phyloP scores from a whole-genome alignment of 2,888 invertebrate species.

The Platycheirus rosarum region DNA sequence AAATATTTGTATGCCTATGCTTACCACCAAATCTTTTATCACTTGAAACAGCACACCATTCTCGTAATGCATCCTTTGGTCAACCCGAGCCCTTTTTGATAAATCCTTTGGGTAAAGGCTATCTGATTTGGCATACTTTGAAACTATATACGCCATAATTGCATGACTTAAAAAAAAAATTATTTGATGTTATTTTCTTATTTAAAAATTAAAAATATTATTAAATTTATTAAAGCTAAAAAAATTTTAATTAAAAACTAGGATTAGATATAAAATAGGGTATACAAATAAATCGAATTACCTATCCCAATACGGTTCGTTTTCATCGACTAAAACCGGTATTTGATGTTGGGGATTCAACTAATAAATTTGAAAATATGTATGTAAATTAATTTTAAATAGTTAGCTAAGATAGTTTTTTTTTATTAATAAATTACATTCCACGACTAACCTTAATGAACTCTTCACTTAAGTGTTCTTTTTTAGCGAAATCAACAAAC shows the following conservation, averaged over 20 bases:
- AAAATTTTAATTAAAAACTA: no score
- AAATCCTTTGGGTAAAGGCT: conserved; percentile 84
- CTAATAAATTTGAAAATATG: no score
- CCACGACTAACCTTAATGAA: conserved; percentile 79
- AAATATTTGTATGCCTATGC: conserved; percentile 62
- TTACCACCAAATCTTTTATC: conserved; percentile 83
- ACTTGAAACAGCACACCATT: conserved; percentile 83
- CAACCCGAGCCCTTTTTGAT: conserved; percentile 83
- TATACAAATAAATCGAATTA: no score
- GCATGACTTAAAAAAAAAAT: no score
- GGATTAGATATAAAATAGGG: no score
- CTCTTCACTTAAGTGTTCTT: conserved; percentile 81
- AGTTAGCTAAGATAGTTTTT: no score
- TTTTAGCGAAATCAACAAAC: conserved; percentile 80
- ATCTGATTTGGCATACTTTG: conserved; percentile 84
- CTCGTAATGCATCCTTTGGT: conserved; percentile 85
- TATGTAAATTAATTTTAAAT: no score
- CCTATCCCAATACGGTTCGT: conserved; percentile 84
- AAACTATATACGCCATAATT: conserved; percentile 83
- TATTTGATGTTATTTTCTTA: no score
- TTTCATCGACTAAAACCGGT: conserved; percentile 84
- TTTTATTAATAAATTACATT: no score
- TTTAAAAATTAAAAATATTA: no score
- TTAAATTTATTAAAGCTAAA: no score
- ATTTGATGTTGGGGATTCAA: conserved; percentile 85